phyloP scores from a whole-genome alignment of 1,140 invertebrate genomes.

The Acromyrmex charruanus region DNA sequence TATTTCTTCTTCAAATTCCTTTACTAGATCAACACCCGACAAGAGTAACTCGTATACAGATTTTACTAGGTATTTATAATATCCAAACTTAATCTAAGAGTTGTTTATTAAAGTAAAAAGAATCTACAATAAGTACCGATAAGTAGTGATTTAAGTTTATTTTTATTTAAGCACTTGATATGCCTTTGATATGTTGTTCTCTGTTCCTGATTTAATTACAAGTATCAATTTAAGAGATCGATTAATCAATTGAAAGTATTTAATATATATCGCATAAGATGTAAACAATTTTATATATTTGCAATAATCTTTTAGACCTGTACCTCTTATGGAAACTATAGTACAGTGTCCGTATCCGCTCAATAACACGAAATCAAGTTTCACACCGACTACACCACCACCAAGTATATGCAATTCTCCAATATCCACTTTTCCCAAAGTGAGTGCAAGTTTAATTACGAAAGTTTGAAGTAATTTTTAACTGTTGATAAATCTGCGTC shows the following conservation, averaged over 20 bases:
- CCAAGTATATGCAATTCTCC: conserved; percentile 9
- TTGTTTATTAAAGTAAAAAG: neutral
- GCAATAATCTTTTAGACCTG: conserved; percentile 32
- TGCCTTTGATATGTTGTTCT: neutral
- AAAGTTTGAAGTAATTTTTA: neutral
- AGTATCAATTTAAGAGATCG: neutral
- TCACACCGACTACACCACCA: neutral
- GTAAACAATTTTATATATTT: neutral
- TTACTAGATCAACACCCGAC: conserved; percentile 6
- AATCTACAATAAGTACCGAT: neutral
- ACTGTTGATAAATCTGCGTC: neutral
- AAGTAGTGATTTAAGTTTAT: neutral
- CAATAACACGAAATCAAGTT: conserved; percentile 47
- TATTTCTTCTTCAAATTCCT: neutral
- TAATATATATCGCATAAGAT: neutral
- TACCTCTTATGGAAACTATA: conserved; percentile 38
- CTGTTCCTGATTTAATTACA: neutral
- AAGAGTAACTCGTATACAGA: conserved; percentile 41
- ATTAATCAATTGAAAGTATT: neutral
- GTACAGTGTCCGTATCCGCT: neutral
- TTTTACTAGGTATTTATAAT: conserved; percentile 48
- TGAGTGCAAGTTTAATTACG: conserved; percentile 27
- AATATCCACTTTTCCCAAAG: conserved; percentile 34
- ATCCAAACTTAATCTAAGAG: neutral
- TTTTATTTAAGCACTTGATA: neutral